Evolutionary conservation across 2,797 vertebrate genomes (phyloP).

Genomic region (Artibeus jamaicensis): DNA sequence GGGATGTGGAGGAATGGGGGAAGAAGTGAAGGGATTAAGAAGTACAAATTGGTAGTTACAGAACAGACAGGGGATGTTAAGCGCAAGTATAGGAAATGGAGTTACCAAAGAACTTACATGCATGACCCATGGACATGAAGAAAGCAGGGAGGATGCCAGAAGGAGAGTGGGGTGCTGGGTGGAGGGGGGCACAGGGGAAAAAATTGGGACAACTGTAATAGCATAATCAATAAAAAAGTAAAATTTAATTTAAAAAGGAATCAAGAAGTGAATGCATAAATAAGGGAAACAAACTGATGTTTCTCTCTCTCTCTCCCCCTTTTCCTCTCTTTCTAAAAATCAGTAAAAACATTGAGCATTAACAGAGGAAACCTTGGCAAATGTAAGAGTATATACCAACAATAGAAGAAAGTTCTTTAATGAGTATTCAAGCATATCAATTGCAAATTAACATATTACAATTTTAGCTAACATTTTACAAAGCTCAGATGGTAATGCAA

Average conservation of each 20-base stretch:
- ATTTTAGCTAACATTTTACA: not conserved
- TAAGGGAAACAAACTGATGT: not conserved
- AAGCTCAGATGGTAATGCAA: not conserved
- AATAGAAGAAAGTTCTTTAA: slow-evolving; percentile 52
- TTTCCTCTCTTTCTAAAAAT: not conserved
- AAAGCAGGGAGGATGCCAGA: too few species aligned
- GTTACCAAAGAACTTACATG: too few species aligned
- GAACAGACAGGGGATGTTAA: too few species aligned
- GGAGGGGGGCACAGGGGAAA: not conserved
- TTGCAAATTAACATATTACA: slow-evolving; percentile 60
- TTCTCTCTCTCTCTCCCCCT: not conserved
- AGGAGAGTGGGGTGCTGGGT: too few species aligned
- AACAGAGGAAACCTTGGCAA: slow-evolving; percentile 32
- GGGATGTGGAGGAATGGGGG: too few species aligned
- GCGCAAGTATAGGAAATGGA: too few species aligned
- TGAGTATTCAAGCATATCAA: slow-evolving; percentile 41
- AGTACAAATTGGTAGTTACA: too few species aligned
- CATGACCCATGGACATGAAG: too few species aligned
- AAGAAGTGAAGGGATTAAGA: too few species aligned
- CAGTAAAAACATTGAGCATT: not conserved
- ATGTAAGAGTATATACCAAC: slow-evolving; percentile 27
- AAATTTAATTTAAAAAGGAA: not conserved
- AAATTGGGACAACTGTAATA: not conserved
- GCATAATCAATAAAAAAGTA: not conserved
- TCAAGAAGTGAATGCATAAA: not conserved